A percentile compares a stretch with the other conserved stretches of the same genome.
Evolutionary conservation across 2,113 vertebrate genomes (phyloP).

Genomic region (Podilymbus podiceps): DNA sequence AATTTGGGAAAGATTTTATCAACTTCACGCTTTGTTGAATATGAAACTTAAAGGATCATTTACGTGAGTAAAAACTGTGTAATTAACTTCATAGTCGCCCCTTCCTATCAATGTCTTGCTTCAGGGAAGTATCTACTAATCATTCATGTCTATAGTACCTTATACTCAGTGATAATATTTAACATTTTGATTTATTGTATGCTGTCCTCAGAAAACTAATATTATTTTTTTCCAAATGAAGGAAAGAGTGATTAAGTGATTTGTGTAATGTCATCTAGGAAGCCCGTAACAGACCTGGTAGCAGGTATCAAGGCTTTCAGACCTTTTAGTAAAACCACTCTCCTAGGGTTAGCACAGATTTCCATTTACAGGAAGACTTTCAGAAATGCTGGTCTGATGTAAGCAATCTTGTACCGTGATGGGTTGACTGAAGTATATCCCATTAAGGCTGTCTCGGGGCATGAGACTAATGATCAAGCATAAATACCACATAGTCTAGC

Average conservation of each 20-base stretch:
- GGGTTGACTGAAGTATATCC: background rate
- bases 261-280: background rate
- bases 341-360: background rate
- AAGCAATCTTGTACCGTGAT: background rate
- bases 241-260: background rate
- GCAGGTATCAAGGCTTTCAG: background rate
- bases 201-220: background rate
- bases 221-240: background rate
- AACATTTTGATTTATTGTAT: background rate
- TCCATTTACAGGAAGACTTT: background rate
- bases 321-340: background rate
- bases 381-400: background rate
- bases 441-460: background rate
- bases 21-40: background rate
- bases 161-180: background rate
- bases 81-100: background rate
- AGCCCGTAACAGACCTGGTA: background rate
- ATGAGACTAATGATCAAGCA: background rate
- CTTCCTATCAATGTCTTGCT: background rate
- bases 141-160: background rate
- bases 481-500: background rate
- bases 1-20: background rate
- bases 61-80: background rate
- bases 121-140: background rate
- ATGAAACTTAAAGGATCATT: background rate